phyloP scores from a whole-genome alignment of 2,113 vertebrate species.

The Elanoides forficatus region DNA sequence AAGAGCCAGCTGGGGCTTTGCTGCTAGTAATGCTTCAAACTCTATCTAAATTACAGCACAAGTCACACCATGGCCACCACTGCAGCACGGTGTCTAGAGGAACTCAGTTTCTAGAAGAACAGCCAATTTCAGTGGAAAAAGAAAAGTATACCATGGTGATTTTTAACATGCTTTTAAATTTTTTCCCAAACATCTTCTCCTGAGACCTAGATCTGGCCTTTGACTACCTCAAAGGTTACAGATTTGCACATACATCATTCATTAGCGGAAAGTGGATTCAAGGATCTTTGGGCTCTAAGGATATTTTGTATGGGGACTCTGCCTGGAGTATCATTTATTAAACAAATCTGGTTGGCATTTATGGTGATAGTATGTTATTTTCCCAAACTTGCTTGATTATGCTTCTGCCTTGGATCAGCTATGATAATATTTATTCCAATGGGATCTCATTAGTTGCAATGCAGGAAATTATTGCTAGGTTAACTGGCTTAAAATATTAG shows the following conservation, averaged over 20 bases:
- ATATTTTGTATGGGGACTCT: not conserved
- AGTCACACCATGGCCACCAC: not conserved
- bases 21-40: not conserved
- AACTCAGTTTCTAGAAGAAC: not conserved
- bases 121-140: not conserved
- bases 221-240: not conserved
- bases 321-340: not conserved
- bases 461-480: constrained; percentile 21
- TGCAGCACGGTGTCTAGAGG: not conserved
- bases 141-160: not conserved
- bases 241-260: fast-evolving
- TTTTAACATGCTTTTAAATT: not conserved
- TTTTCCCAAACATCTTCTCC: not conserved
- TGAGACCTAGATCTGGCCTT: not conserved
- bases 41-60: not conserved
- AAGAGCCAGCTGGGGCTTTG: not conserved
- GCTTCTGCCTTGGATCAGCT: not conserved
- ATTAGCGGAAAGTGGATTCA: not conserved
- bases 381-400: not conserved
- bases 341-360: not conserved
- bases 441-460: constrained; percentile 11
- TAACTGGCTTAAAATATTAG: not conserved
- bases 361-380: not conserved
- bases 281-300: not conserved
- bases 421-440: not conserved